These are phyloP conservation scores for Conops quadrifasciatus DNA, from an alignment of 2,888 invertebrate species.

Conservation along the genomic window DNA sequence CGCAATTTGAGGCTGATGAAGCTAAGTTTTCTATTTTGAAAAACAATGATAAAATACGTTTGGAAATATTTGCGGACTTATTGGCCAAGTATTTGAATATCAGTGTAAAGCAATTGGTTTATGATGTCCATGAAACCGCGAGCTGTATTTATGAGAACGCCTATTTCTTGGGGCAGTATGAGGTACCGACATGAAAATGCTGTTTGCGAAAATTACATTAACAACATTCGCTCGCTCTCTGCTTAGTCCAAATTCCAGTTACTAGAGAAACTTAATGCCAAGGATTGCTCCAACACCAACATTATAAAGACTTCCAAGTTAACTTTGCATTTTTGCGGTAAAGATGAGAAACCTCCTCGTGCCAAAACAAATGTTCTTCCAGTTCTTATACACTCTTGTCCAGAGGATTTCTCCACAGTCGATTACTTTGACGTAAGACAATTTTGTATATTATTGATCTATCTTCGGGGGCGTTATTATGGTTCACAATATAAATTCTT, in stretches of 20 bases:
- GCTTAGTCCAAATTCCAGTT: conserved; percentile 76
- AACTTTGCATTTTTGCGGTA: conserved; percentile 77
- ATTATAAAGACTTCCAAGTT: conserved; percentile 70
- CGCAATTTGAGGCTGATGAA: conserved; percentile 72
- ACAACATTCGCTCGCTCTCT: conserved; percentile 29
- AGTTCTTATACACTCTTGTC: conserved; percentile 80
- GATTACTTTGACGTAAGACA: conserved; percentile 80
- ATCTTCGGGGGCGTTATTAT: too few species aligned
- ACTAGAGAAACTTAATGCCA: conserved; percentile 70
- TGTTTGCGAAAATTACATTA: neutral
- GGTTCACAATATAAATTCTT: too few species aligned
- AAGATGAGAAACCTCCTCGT: conserved; percentile 69
- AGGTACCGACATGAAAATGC: conserved; percentile 70
- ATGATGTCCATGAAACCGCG: conserved; percentile 57
- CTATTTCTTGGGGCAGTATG: conserved; percentile 81
- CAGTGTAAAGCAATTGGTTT: conserved; percentile 46
- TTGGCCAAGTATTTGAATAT: conserved; percentile 73
- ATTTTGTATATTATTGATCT: too few species aligned
- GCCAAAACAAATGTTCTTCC: conserved; percentile 73
- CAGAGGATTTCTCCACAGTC: conserved; percentile 84
- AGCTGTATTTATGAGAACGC: conserved; percentile 69
- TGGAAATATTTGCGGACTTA: conserved; percentile 81
- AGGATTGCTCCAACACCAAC: conserved; percentile 65
- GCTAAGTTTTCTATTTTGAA: conserved; percentile 69
- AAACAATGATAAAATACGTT: conserved; percentile 74